Percentiles rank a stretch among this genome's conserved stretches.
phyloP scores from a whole-genome alignment of 2,797 vertebrate species.

The Hylomyscus alleni region DNA sequence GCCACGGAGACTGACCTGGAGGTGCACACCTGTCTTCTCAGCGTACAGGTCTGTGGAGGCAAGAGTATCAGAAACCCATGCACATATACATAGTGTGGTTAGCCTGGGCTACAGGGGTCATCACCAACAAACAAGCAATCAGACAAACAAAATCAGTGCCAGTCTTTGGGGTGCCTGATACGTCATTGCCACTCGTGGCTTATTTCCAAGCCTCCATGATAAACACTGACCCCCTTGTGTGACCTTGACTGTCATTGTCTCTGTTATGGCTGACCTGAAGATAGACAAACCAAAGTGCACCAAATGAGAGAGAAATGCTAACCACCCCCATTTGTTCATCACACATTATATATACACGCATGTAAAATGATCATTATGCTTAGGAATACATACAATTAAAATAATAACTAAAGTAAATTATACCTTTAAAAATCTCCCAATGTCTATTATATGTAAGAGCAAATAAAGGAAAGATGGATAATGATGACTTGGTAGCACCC shows the following conservation, averaged over 20 bases:
- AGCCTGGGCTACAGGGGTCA: background rate
- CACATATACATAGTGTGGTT: background rate
- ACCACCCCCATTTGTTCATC: background rate
- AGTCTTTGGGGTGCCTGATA: background rate
- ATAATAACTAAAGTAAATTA: background rate
- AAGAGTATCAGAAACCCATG: background rate
- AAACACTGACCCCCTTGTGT: background rate
- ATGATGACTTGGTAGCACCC: background rate
- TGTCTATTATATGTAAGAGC: background rate
- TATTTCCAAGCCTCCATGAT: background rate
- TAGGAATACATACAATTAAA: background rate
- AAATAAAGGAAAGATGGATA: conserved; percentile 25
- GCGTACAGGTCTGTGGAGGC: background rate
- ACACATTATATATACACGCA: background rate
- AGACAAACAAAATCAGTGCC: background rate
- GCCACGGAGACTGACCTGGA: background rate
- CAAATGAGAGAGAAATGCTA: background rate
- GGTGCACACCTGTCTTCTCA: background rate
- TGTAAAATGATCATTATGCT: background rate
- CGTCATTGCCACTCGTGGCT: background rate
- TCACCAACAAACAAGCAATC: background rate
- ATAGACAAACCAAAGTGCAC: background rate
- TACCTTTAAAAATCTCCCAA: background rate
- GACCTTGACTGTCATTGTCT: background rate
- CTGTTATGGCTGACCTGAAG: background rate